Evolutionary conservation across 2,888 invertebrate genomes (phyloP).

Genomic region (Erpobdella octoculata): DNA sequence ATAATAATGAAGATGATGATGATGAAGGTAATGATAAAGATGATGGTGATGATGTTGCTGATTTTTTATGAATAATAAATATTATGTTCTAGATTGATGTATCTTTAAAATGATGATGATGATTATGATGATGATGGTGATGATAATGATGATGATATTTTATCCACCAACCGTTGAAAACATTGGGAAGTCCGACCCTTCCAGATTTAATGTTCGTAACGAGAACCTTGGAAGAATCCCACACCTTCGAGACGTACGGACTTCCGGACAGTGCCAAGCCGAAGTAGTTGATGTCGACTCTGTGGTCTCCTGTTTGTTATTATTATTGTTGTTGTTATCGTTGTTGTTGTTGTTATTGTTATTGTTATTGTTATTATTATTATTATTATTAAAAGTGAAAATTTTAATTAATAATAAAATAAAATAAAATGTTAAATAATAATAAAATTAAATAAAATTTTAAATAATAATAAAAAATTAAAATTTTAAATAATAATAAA

Average conservation of each 20-base stretch:
- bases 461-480: no score
- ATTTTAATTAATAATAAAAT: no score
- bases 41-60: background rate
- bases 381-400: no score
- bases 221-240: constrained; percentile 54
- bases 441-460: background rate
- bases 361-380: no score
- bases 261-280: constrained; percentile 70
- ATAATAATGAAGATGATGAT: background rate
- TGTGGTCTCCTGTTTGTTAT: constrained; percentile 47
- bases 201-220: constrained; percentile 51
- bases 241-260: constrained; percentile 89
- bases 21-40: background rate
- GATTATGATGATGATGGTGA: no score
- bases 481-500: no score
- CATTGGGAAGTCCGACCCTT: constrained; percentile 24
- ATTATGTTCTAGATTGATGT: background rate
- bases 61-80: background rate
- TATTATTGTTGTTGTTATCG: no score
- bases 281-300: constrained; percentile 49
- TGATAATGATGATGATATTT: no score
- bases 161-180: constrained; percentile 36
- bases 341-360: no score
- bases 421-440: no score
- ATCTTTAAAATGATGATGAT: no score